Evolutionary conservation across 2,888 invertebrate species (phyloP), one percentile per base, ranked within the genome.

Genomic region (Dasysyrphus tricinctus): DNA sequence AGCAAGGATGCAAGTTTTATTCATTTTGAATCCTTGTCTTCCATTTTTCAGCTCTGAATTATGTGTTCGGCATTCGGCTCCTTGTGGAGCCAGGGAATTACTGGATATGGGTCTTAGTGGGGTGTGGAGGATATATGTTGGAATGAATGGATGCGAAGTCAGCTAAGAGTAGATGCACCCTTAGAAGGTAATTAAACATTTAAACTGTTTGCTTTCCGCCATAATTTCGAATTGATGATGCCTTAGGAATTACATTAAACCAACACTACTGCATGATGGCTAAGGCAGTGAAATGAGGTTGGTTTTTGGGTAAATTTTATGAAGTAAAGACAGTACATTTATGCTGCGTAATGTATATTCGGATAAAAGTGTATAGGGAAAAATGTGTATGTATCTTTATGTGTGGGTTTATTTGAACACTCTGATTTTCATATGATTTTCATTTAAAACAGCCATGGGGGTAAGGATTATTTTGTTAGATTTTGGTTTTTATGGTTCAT

Each of bases 201-300:
- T 86, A 86, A 86, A 86, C 86, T 86, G 86, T 86, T 81, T 86
- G 86, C 81, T 82, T 82, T 86, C 82, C 82, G 82, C 86, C 86
- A 86, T 86, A 86, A 86, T 86, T 86, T 86, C 82, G 82, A 86
- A 82, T 82, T 86, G 86, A 81, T 86, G 85, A 86, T 82, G 86
- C 74, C 86, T 82, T 78, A 85, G 74, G 70, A 81, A 86, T 86
- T 65, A 81, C 85, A 78, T 85, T 85, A 74, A 78, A 85, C 80
- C 85, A 85, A 73, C 78, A 78, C 77, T 74, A 80, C 61, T 69
- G 81, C 54, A 78, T 57, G 81, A 78, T 65, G 74, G 70, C 47
- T 56, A 63, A 77, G 75, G 56, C 56, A 82, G 77, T 81, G 74
- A 85, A 85, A 81, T 77, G 73, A 77, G 63, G 54, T 81, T 80